Conservation (phyloP, 2,113 vertebrate genomes). For the Gavialis gangeticus region DNA sequence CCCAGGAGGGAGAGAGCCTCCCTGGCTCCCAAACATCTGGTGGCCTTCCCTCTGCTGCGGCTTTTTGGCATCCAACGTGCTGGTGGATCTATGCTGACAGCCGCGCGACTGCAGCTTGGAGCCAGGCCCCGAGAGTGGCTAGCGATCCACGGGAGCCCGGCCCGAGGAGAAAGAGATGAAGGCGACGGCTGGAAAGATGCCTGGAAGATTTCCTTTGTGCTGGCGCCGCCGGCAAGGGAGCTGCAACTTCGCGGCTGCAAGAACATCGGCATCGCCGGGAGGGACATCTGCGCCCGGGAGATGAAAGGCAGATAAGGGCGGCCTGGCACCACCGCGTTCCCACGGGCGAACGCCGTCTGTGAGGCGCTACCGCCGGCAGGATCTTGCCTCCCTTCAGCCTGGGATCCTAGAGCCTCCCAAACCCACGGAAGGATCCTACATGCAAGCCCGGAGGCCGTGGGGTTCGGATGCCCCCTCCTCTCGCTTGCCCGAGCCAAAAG, state of each 20-base stretch:
- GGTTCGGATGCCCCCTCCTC: no score
- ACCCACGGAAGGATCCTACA: no score
- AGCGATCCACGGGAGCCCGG: slow-evolving; percentile 34
- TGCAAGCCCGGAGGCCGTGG: no score
- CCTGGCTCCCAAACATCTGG: slow-evolving; percentile 68
- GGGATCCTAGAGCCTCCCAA: no score
- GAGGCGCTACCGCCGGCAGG: background rate
- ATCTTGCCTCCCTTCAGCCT: no score
- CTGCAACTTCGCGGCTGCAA: background rate
- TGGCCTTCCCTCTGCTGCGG: slow-evolving; percentile 43
- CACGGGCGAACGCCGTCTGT: background rate
- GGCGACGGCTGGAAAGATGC: slow-evolving; percentile 63
- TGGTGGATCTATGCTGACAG: slow-evolving; percentile 57
- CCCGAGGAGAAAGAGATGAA: slow-evolving; percentile 46
- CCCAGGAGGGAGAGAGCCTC: background rate
- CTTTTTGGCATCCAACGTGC: slow-evolving; percentile 51
- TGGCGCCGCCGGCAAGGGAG: slow-evolving; percentile 39
- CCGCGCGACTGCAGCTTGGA: slow-evolving; percentile 25
- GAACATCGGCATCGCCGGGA: slow-evolving; percentile 32
- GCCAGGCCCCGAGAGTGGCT: slow-evolving; percentile 34
- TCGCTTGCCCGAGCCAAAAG: no score
- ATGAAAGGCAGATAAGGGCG: slow-evolving; percentile 14
- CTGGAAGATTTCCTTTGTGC: slow-evolving; percentile 44
- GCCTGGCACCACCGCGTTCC: background rate
- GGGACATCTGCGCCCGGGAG: background rate